phyloP scores from a whole-genome alignment of 2,797 vertebrate genomes.

The Myotis pilosus region DNA sequence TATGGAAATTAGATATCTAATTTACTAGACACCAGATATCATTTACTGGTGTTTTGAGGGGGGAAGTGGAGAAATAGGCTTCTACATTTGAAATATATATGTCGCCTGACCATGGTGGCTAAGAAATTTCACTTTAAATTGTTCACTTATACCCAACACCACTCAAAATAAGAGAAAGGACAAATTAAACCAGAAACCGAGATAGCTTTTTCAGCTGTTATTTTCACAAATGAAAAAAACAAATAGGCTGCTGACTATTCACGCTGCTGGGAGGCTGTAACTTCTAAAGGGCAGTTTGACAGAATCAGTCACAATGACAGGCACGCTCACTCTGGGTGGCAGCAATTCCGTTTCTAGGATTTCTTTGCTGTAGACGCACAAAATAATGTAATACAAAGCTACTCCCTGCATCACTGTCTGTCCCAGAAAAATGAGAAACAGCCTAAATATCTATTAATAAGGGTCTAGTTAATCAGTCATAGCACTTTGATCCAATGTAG shows the following conservation, averaged over 20 bases:
- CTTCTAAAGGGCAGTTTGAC: background rate
- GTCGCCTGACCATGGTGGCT: rapidly evolving
- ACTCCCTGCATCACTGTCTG: background rate
- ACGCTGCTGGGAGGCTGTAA: background rate
- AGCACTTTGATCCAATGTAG: background rate
- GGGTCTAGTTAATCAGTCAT: background rate
- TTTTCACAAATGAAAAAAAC: background rate
- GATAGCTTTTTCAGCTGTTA: background rate
- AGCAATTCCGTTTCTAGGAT: background rate
- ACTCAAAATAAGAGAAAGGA: background rate
- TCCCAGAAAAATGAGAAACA: background rate
- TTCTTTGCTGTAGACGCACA: conserved; percentile 50
- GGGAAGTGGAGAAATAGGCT: background rate
- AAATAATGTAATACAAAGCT: background rate
- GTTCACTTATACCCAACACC: conserved; percentile 58
- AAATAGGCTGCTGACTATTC: background rate
- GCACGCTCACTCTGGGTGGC: background rate
- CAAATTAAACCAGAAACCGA: background rate
- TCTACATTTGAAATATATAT: conserved; percentile 48
- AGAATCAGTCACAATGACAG: conserved; percentile 7
- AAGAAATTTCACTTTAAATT: conserved; percentile 66
- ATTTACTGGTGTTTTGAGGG: background rate
- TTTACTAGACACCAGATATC: conserved; percentile 61
- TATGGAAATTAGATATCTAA: background rate
- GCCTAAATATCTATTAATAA: background rate